Evolutionary conservation across 1,140 invertebrate species (phyloP), one percentile per base, ranked within the genome.

Genomic region (Formica exsecta): DNA sequence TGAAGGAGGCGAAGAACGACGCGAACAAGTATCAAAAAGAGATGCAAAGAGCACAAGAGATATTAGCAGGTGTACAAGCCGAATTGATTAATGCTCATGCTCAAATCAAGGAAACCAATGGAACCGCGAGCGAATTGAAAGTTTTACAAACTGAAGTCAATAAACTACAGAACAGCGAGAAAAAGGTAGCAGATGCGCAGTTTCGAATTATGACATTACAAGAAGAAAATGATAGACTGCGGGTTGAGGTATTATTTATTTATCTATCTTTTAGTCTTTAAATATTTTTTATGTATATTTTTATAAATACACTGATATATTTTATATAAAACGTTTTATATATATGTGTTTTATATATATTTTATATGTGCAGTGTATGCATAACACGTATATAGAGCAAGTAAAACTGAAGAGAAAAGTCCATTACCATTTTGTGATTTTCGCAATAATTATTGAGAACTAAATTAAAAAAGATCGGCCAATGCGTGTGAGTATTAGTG

Each of bases 171-270:
- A 89, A 44, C 29, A 85, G 86, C 16, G 92, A 93, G 38, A 91
- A 91, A 44, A 92, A 87, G 65, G 77, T 62, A 0, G 70, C 3
- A 25, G 93, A 92, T 9, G 64, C 85, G 13, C 92, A 95, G 19
- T 70, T 92, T 3, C 87, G 93, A 81, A 88, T 93, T 57, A 85
- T 88, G n/a, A 91, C 88, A 86, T 83, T 94, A n/a, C 94, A 95
- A 76, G 95, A 96, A 80, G 96, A 96, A 59, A 92, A 94, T 22
- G 94, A 96, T 57, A 95, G 94, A 92, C 93, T 96, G 80, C 95
- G 93, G 32, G 90, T 94, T 90, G 95, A 96, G 93, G 96, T 96
- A 95, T 90, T 79, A 73, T 92, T 83, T 68, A 86, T 48, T 87
- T 73, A 74, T 70, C 1, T 48, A 48, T 51, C 4, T 51, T 77